Evolutionary conservation across 2,113 vertebrate genomes (phyloP).

Genomic region (Oreochromis tanganicae): DNA sequence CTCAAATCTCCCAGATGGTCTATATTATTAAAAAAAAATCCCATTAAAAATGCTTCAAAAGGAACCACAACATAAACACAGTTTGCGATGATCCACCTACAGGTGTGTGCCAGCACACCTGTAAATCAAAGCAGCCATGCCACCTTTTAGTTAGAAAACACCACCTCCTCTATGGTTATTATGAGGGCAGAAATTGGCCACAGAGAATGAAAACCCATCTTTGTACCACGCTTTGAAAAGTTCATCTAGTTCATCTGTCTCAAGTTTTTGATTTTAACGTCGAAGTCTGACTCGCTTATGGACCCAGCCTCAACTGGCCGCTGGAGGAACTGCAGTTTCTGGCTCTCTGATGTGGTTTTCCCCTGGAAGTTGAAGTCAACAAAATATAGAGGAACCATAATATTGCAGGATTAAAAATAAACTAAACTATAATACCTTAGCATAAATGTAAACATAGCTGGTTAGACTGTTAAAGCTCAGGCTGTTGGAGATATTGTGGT

Average conservation of each 20-base stretch:
- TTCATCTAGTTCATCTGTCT: not conserved
- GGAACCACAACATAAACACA: not conserved
- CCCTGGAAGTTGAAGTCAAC: not conserved
- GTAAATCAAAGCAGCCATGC: not conserved
- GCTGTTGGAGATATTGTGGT: not conserved
- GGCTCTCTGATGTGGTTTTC: not conserved
- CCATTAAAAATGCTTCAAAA: not conserved
- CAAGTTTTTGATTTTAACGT: not conserved
- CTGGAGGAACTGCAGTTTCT: not conserved
- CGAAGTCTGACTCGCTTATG: not conserved
- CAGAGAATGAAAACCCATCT: not conserved
- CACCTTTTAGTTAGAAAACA: not conserved
- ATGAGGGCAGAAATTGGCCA: not conserved
- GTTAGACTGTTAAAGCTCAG: not conserved
- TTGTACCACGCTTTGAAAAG: not conserved
- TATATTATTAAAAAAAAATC: not conserved
- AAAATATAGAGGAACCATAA: not conserved
- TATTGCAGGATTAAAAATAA: not conserved
- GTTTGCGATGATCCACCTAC: not conserved
- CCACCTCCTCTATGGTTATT: not conserved
- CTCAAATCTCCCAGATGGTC: not conserved
- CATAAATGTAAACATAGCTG: not conserved
- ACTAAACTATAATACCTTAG: not conserved
- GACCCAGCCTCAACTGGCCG: not conserved
- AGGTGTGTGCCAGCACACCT: not conserved